Conservation (phyloP, 2,113 vertebrate species). For the Ochotona princeps region DNA sequence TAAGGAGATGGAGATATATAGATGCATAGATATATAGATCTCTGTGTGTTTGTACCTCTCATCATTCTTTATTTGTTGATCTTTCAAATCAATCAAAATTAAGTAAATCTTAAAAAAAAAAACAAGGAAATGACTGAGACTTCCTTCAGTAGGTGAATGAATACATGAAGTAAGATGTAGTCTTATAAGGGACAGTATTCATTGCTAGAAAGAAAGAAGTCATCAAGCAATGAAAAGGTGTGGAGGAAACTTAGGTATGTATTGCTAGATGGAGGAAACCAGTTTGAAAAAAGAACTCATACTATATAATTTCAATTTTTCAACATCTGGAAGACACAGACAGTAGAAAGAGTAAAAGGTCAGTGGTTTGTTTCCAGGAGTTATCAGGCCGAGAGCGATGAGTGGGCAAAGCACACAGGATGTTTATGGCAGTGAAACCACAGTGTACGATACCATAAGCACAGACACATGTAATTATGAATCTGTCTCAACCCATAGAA, state of each 20-base stretch:
- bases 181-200: neutral
- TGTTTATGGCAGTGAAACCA: neutral
- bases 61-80: too few relatives aligned
- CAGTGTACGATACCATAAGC: too few relatives aligned
- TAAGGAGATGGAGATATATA: too few relatives aligned
- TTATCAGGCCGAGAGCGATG: too few relatives aligned
- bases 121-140: neutral
- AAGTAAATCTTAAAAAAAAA: too few relatives aligned
- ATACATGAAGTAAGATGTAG: neutral
- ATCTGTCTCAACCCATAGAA: neutral
- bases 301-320: neutral
- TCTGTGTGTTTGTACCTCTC: too few relatives aligned
- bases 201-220: neutral
- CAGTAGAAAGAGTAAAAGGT: neutral
- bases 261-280: neutral
- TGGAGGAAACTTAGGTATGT: neutral
- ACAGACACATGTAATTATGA: accelerated
- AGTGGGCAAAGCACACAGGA: neutral
- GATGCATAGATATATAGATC: too few relatives aligned
- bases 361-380: neutral
- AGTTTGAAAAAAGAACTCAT: neutral
- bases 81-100: too few relatives aligned
- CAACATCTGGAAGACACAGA: neutral
- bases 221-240: neutral
- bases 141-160: neutral